phyloP scores from a whole-genome alignment of 1,140 invertebrate genomes.

The Semibalanus balanoides region DNA sequence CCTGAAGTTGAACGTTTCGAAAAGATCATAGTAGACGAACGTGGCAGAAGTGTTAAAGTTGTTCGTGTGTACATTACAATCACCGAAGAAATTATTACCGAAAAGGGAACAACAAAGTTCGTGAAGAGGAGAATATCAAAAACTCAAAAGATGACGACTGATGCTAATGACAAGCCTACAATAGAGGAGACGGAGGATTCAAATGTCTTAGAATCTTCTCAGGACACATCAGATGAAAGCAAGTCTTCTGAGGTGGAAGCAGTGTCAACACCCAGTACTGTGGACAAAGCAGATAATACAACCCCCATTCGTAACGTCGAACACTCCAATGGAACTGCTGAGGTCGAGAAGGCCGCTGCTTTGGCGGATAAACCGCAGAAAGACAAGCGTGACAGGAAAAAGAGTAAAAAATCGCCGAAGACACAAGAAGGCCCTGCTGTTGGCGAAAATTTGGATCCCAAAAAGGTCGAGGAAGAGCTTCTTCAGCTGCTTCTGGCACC shows the following conservation, averaged over 20 bases:
- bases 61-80: neutral
- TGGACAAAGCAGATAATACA: neutral
- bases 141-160: neutral
- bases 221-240: too few relatives aligned
- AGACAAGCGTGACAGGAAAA: neutral
- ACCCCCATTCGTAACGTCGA: neutral
- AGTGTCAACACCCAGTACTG: neutral
- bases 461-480: neutral
- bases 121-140: neutral
- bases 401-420: neutral
- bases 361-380: neutral
- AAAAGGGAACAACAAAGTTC: neutral
- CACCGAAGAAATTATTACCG: neutral
- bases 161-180: neutral
- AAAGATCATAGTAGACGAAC: neutral
- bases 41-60: neutral
- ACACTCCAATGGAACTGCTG: neutral
- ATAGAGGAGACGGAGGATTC: neutral
- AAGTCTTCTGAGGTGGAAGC: neutral
- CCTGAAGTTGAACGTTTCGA: neutral
- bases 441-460: neutral
- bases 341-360: too few relatives aligned
- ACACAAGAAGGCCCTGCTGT: neutral
- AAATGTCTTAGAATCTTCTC: neutral
- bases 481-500: neutral